A percentile compares a stretch with the other conserved stretches of the same genome.
phyloP scores from a whole-genome alignment of 2,888 invertebrate species.

The Rotaria macrura region DNA sequence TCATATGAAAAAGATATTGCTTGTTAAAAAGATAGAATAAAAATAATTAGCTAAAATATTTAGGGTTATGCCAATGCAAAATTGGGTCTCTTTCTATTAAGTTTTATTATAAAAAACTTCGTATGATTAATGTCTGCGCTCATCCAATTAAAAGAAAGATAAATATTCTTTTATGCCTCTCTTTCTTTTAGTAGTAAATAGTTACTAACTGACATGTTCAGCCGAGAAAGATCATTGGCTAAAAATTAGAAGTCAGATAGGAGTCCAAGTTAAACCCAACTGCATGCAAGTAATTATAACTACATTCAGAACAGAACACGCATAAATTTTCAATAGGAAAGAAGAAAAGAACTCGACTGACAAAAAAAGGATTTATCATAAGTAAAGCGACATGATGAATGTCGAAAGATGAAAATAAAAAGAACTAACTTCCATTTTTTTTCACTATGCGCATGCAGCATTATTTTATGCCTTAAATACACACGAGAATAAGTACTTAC shows the following conservation, averaged over 20 bases:
- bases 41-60: neutral
- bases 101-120: neutral
- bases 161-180: too few species aligned
- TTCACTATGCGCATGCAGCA: too few species aligned
- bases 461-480: too few species aligned
- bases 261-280: neutral
- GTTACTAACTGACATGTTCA: neutral
- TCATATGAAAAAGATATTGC: neutral
- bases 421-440: too few species aligned
- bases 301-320: too few species aligned
- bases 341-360: too few species aligned
- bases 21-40: neutral
- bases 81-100: neutral
- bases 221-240: neutral
- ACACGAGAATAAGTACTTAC: too few species aligned
- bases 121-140: too few species aligned
- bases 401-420: too few species aligned
- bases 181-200: neutral
- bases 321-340: too few species aligned
- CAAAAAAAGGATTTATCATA: too few species aligned
- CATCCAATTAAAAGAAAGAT: neutral
- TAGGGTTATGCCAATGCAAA: neutral
- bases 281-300: neutral
- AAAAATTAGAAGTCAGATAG: neutral
- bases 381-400: too few species aligned